Base-by-base conservation (phyloP, 92 coral and sea anemone species). In the Pocillopora meandrina region DNA sequence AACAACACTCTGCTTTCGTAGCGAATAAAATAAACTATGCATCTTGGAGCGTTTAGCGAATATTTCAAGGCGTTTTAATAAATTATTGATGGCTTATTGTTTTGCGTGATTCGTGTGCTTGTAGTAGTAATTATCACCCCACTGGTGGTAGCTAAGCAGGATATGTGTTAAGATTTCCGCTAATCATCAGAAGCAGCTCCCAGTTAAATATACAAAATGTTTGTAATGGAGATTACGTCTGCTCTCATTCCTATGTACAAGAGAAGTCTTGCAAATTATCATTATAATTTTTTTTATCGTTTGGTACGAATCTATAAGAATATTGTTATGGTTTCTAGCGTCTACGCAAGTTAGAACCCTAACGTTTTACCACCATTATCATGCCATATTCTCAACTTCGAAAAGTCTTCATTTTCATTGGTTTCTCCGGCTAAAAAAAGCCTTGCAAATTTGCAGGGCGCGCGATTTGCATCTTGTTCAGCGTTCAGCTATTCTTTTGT, bases 61-160 rank as follows among this genome's bases (percentile, higher is more conserved):
- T n/a, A 47, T 71, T 42, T 19, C 58, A 19, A 13, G 15, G n/a
- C 58, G 2, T 35, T 59, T 74, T 76, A 17, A 16, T 61, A 78
- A 64, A 78, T 64, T 64, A 47, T 21, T 64, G 72, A 64, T 63
- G 12, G 57, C 71, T 42, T 47, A 77, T 36, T 78, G 71, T 64
- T 55, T 78, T 78, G 82, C 82, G 82, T 78, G 82, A 64, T 78
- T 60, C 68, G 20, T 64, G 72, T 35, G 56, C 82, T 78, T 78
- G 82, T 63, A 42, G 74, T 20, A n/a, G 71, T 64, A 78, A 78
- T 78, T 78, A 78, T 49, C 82, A 56, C 82, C 72, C 71, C 82
- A 78, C 35, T 64, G 61, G 82, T 63, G 57, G 72, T 56, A 64
- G 82, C 72, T 78, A 36, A 64, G 72, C 72, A 69, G 74, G 74